Percentiles rank a stretch among this genome's conserved stretches.
phyloP scores from a whole-genome alignment of 2,888 invertebrate species.

The Willowsia nigromaculata region DNA sequence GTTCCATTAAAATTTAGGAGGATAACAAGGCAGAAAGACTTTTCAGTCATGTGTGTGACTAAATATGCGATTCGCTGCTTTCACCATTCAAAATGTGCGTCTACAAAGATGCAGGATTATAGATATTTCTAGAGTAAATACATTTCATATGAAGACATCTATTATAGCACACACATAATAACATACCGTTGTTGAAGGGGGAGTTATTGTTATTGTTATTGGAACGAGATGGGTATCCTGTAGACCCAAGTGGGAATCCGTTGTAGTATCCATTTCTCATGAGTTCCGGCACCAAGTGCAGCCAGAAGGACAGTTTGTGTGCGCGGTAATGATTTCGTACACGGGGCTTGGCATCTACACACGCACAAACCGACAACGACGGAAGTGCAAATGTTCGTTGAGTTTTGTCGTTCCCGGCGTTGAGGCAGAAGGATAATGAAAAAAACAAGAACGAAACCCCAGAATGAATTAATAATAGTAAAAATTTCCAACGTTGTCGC shows the following conservation, averaged over 20 bases:
- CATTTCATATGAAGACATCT: constrained; percentile 3
- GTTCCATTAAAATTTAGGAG: constrained; percentile 3
- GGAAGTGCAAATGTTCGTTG: background rate
- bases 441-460: background rate
- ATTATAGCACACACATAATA: background rate
- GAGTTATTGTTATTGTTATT: constrained; percentile 67
- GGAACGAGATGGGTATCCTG: constrained; percentile 58
- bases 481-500: background rate
- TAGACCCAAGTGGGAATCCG: constrained; percentile 79
- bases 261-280: constrained; percentile 80
- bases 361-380: constrained; percentile 52
- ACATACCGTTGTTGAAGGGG: constrained; percentile 62
- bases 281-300: constrained; percentile 93
- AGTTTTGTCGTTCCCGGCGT: background rate
- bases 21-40: background rate
- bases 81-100: background rate
- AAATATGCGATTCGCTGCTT: background rate
- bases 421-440: background rate
- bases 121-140: background rate
- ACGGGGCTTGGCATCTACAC: constrained; percentile 87
- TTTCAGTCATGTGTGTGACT: background rate
- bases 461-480: background rate
- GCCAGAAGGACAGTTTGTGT: constrained; percentile 96
- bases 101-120: background rate
- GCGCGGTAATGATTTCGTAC: constrained; percentile 96